Conservation (phyloP, 1,140 invertebrate species). For the Scaptomyza pallida region DNA sequence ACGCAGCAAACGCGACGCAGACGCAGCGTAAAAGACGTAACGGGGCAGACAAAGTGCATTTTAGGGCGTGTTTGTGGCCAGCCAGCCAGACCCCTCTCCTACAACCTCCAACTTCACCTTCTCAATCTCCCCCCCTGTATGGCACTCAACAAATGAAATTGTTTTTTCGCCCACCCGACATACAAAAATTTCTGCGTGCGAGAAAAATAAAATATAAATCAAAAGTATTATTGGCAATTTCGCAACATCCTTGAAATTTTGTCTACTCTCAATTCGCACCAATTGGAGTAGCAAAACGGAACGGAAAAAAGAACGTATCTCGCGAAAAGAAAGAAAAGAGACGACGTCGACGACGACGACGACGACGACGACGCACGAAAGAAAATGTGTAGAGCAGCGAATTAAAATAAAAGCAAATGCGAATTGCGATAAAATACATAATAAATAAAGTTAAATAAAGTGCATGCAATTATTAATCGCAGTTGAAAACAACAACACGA, state of each 20-base stretch:
- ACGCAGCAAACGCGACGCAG: conserved; percentile 20
- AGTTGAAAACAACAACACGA: conserved; percentile 24
- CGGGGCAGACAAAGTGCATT: conserved; percentile 60
- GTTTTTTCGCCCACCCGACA: conserved; percentile 3
- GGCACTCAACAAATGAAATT: conserved; percentile 42
- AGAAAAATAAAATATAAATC: conserved; percentile 15
- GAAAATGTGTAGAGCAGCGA: conserved; percentile 63
- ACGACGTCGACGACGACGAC: conserved; percentile 37
- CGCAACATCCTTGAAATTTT: conserved; percentile 74
- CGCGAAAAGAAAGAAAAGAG: conserved; percentile 50
- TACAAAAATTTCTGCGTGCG: conserved; percentile 15
- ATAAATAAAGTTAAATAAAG: conserved; percentile 4
- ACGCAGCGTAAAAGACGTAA: conserved; percentile 34
- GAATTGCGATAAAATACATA: conserved; percentile 52
- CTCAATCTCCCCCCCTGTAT: conserved; percentile 1
- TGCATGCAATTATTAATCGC: conserved; percentile 51
- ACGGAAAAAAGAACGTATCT: conserved; percentile 47
- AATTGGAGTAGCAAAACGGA: conserved; percentile 57
- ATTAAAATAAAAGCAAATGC: conserved; percentile 72
- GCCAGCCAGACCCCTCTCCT: conserved; percentile 41
- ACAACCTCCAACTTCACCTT: conserved; percentile 7
- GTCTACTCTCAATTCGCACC: conserved; percentile 74
- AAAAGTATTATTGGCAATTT: conserved; percentile 50
- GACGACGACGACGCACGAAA: conserved; percentile 41
- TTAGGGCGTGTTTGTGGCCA: conserved; percentile 65